Conservation (phyloP, 2,113 vertebrate genomes). For the Lepidothrix coronata region DNA sequence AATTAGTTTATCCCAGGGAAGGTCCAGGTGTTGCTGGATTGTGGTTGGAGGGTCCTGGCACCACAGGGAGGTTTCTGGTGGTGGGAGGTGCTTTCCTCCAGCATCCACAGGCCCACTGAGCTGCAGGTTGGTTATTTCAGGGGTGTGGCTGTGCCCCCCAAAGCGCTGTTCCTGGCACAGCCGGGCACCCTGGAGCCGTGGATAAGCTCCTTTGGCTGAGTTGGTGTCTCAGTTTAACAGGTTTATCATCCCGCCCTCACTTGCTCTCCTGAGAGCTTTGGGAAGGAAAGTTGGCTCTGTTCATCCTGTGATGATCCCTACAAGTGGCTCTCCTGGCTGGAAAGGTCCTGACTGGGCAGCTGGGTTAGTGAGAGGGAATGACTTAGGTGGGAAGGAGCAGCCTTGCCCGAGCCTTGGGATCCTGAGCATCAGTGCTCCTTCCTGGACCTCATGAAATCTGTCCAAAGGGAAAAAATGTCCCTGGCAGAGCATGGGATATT, state of each 20-base stretch:
- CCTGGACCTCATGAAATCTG: fast-evolving
- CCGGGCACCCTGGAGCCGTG: fast-evolving
- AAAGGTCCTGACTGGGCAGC: neutral
- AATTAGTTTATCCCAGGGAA: neutral
- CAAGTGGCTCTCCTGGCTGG: neutral
- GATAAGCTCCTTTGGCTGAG: neutral
- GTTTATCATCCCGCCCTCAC: neutral
- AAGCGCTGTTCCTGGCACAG: fast-evolving
- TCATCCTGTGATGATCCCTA: fast-evolving
- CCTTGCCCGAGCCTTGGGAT: neutral
- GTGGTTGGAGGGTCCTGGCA: neutral
- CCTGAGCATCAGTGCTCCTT: neutral
- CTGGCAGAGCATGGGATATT: neutral
- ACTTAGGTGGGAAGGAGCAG: neutral
- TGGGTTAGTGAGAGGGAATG: neutral
- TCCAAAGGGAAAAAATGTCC: neutral
- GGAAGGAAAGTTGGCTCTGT: neutral
- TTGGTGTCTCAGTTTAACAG: neutral
- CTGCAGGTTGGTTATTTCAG: neutral
- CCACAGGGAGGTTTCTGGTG: fast-evolving
- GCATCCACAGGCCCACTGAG: neutral
- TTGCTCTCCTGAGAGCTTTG: neutral
- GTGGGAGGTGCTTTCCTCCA: neutral
- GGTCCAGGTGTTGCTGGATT: neutral
- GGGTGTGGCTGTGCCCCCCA: neutral